Conservation (phyloP, 1,140 invertebrate species). For the Ruditapes philippinarum region DNA sequence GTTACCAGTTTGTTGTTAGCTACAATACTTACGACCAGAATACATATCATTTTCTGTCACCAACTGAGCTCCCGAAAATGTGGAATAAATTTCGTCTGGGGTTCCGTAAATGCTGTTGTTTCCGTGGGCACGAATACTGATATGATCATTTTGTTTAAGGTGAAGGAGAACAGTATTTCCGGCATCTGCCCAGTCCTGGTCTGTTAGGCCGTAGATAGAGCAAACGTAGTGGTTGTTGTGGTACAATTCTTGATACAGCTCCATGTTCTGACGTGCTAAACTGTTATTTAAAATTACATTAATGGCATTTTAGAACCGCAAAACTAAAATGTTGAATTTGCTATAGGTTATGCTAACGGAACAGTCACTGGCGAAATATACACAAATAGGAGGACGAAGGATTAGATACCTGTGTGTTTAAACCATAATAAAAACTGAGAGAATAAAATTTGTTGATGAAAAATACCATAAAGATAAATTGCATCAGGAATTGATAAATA, state of each 20-base stretch:
- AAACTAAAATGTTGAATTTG: too few relatives aligned
- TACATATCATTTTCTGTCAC: slow-evolving; percentile 3
- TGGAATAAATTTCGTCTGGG: slow-evolving; percentile 24
- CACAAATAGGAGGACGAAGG: too few relatives aligned
- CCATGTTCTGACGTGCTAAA: neutral
- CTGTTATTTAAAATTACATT: too few relatives aligned
- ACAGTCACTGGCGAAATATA: too few relatives aligned
- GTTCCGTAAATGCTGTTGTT: slow-evolving; percentile 23
- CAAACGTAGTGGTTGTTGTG: slow-evolving; percentile 44
- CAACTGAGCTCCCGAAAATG: slow-evolving; percentile 39
- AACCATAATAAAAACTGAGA: too few relatives aligned
- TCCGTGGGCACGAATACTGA: neutral
- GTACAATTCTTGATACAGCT: slow-evolving; percentile 24
- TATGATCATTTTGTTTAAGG: neutral
- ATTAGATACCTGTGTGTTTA: too few relatives aligned
- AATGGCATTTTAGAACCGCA: too few relatives aligned
- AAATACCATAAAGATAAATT: too few relatives aligned
- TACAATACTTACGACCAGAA: neutral
- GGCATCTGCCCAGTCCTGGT: slow-evolving; percentile 34
- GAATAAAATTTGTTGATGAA: too few relatives aligned
- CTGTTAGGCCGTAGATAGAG: slow-evolving; percentile 25
- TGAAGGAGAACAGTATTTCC: slow-evolving; percentile 54
- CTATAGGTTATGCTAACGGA: too few relatives aligned
- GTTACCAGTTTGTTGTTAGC: too few relatives aligned
- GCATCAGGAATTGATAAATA: too few relatives aligned